Evolutionary conservation across 2,888 invertebrate species (phyloP).

Genomic region (Euzetes globulus): DNA sequence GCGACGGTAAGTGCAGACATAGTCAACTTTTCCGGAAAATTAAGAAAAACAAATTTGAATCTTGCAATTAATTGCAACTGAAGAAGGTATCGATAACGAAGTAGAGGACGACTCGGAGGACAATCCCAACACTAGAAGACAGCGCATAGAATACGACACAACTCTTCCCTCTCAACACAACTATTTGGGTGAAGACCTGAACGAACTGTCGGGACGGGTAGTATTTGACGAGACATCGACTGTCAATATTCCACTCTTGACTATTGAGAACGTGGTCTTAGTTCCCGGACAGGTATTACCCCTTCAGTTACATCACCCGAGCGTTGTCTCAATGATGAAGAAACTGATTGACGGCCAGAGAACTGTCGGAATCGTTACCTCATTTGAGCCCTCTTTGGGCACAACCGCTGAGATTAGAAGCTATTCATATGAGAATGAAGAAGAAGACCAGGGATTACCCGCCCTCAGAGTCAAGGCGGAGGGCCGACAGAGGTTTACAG

Average conservation of each 20-base stretch:
- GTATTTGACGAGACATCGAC: slow-evolving; percentile 54
- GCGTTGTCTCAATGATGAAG: slow-evolving; percentile 55
- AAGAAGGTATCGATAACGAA: slow-evolving; percentile 1
- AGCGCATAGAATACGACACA: slow-evolving; percentile 38
- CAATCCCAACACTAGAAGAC: no score
- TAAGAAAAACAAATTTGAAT: neutral
- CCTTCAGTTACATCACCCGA: slow-evolving; percentile 56
- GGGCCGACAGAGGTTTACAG: slow-evolving; percentile 65
- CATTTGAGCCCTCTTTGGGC: slow-evolving; percentile 49
- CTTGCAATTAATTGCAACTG: neutral
- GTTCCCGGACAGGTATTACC: slow-evolving; percentile 75
- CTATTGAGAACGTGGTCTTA: slow-evolving; percentile 57
- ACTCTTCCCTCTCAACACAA: slow-evolving; percentile 40
- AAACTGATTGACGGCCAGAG: slow-evolving; percentile 54
- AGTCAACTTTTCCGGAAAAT: neutral
- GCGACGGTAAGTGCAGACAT: neutral
- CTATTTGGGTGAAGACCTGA: slow-evolving; percentile 41
- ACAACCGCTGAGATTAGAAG: slow-evolving; percentile 62
- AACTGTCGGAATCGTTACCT: slow-evolving; percentile 58
- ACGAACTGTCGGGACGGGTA: slow-evolving; percentile 46
- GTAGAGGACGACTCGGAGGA: neutral
- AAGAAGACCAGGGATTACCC: slow-evolving; percentile 53
- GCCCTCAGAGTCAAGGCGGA: slow-evolving; percentile 58
- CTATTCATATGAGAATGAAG: slow-evolving; percentile 52
- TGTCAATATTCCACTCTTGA: slow-evolving; percentile 54